A percentile compares a stretch with the other conserved stretches of the same genome.
Conservation (phyloP, 2,888 invertebrate species). For the Baccha elongata region DNA sequence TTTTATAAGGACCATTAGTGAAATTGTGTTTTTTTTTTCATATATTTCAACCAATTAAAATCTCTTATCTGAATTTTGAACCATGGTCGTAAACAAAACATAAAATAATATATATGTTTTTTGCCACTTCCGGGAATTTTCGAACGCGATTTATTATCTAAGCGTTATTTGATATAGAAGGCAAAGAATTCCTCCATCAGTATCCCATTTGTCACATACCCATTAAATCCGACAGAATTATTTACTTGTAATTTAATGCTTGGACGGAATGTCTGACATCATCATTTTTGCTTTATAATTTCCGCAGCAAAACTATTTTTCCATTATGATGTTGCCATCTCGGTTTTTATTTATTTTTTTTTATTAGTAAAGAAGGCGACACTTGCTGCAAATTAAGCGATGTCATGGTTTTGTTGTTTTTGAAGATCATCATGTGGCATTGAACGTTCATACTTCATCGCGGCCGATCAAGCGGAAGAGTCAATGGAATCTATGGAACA, state of each 20-base stretch:
- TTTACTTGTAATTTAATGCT: constrained; percentile 34
- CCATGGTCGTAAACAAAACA: no score
- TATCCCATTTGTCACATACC: no score
- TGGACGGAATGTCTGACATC: constrained; percentile 62
- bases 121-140: no score
- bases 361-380: constrained; percentile 28
- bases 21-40: no score
- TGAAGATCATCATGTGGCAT: constrained; percentile 37
- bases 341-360: background rate
- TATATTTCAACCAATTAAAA: no score
- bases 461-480: constrained; percentile 17
- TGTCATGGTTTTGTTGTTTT: background rate
- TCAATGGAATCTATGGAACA: constrained; percentile 31
- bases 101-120: no score
- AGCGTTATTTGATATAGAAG: no score
- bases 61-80: no score
- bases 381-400: constrained; percentile 37
- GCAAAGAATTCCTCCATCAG: no score
- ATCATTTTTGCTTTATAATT: constrained; percentile 30
- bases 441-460: background rate
- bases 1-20: no score
- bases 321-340: background rate
- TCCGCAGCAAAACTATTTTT: background rate
- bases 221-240: constrained; percentile 12
- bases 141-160: no score